Percentiles rank a stretch among this genome's conserved stretches.
Evolutionary conservation across 2,113 vertebrate genomes (phyloP).

Genomic region (Centropristis striata): DNA sequence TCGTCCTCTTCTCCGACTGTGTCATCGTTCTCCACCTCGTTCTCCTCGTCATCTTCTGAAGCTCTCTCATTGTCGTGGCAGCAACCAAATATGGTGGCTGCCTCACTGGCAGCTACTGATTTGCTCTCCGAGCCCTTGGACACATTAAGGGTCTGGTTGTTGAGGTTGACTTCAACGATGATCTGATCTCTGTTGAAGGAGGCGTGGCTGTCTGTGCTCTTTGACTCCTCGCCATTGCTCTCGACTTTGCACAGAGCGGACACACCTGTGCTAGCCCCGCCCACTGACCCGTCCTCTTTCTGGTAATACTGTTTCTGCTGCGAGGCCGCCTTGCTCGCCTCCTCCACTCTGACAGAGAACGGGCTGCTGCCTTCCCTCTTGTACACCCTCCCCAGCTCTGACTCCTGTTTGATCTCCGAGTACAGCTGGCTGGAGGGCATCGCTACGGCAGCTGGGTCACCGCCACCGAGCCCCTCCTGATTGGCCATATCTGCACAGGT

Average conservation of each 20-base stretch:
- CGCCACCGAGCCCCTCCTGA: conserved; percentile 67
- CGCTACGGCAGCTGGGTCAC: conserved; percentile 40
- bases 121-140: conserved; percentile 93
- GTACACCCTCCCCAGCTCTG: conserved; percentile 90
- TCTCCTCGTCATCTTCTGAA: conserved; percentile 85
- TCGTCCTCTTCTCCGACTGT: conserved; percentile 82
- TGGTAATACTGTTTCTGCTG: conserved; percentile 91
- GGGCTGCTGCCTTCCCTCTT: conserved; percentile 89
- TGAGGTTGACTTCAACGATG: conserved; percentile 98
- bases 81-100: conserved; percentile 63
- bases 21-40: conserved; percentile 69
- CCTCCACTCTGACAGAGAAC: conserved; percentile 91
- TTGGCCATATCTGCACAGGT: conserved; percentile 85
- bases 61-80: conserved; percentile 82
- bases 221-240: conserved; percentile 78
- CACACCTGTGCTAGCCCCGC: neutral
- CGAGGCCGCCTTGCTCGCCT: conserved; percentile 59
- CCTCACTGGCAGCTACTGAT: conserved; percentile 61
- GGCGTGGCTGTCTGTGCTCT: conserved; percentile 82
- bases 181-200: conserved; percentile 94
- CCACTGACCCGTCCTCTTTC: conserved; percentile 85
- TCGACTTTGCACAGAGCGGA: conserved; percentile 88
- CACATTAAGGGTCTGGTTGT: conserved; percentile 97
- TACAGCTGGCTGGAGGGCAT: conserved; percentile 84
- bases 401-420: conserved; percentile 94